Base-by-base conservation (phyloP, 37 sponge, comb jelly and placozoan genomes). In the Diacarnus erythraeanus region DNA sequence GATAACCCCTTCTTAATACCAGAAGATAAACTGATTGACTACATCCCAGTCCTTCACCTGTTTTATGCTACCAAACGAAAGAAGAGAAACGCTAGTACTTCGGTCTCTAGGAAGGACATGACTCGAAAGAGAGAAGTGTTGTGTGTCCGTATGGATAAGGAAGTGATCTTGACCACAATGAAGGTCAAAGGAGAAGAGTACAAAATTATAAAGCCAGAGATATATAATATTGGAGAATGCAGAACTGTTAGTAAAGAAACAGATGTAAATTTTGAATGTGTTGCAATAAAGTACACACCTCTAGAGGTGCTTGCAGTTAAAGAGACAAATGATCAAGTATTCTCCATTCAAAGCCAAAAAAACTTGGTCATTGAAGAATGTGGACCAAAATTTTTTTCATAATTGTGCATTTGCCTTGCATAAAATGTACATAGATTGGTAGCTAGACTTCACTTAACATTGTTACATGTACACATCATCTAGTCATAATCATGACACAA, bases 151-250 rank as follows among this genome's bases (percentile, higher is more conserved):
- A 47, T 47, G 6, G 51, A 47, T 47, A 47, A 47, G 51, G 12
- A 15, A 47, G 12, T 47, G 12, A 47, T 6, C 6, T 47, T 47
- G 51, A 47, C 6, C 12, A 6, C 51, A 47, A 15, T 47, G 51
- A 47, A 47, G 6, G 51, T 12, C 51, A 47, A 6, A 47, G n/a
- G n/a, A n/a, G n/a, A n/a, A n/a, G n/a, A n/a, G n/a, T 47, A 47
- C 51, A 72, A 37, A 18, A 38, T 75, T 34, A 57, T 75, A 2
- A 20, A 15, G 59, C 60, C 60, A 31, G 3, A 59, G 2, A 25
- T 18, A 1, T 37, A 29, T 27, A 54, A 74, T 29, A 15, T 74
- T 40, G 39, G 69, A 68, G 69, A 68, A 38, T 68, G 69, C 35
- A 38, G 6, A 4, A 9, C 20, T 6, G 12, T 10, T 21, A 4